Percentiles rank a stretch among this genome's conserved stretches.
phyloP scores from a whole-genome alignment of 2,113 vertebrate species.

The Lepus americanus region DNA sequence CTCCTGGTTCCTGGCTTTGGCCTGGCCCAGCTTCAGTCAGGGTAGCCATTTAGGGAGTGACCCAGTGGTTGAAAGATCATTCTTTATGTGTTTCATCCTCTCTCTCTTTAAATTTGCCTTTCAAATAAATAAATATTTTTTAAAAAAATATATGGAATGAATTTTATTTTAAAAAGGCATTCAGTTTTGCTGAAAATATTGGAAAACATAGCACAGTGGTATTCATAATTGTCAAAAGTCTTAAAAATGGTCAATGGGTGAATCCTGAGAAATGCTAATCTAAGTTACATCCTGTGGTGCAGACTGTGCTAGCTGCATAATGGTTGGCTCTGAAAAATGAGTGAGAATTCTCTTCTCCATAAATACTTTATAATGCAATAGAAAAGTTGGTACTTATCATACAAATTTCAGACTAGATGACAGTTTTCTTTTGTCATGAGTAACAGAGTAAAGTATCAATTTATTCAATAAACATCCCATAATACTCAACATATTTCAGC shows the following conservation, averaged over 20 bases:
- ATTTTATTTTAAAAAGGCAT: conserved; percentile 4
- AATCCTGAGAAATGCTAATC: neutral
- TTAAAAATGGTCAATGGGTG: neutral
- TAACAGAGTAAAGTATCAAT: neutral
- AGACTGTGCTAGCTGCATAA: neutral
- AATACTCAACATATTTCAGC: neutral
- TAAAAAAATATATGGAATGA: neutral
- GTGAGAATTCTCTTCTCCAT: neutral
- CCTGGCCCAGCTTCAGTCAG: too few relatives aligned
- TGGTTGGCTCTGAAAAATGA: neutral
- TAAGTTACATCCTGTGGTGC: neutral
- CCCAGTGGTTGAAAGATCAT: too few relatives aligned
- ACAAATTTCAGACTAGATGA: neutral
- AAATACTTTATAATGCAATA: neutral
- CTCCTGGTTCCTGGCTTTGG: too few relatives aligned
- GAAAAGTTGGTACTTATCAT: neutral
- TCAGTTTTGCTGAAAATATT: conserved; percentile 14
- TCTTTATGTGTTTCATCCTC: too few relatives aligned
- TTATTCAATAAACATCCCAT: neutral
- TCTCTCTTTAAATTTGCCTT: too few relatives aligned
- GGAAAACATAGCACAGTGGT: neutral
- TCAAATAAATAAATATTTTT: too few relatives aligned
- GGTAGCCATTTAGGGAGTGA: too few relatives aligned
- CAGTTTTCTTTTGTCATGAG: neutral
- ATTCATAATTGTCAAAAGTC: neutral